phyloP scores from a whole-genome alignment of 2,888 invertebrate species.

The Linnaemya tessellans region DNA sequence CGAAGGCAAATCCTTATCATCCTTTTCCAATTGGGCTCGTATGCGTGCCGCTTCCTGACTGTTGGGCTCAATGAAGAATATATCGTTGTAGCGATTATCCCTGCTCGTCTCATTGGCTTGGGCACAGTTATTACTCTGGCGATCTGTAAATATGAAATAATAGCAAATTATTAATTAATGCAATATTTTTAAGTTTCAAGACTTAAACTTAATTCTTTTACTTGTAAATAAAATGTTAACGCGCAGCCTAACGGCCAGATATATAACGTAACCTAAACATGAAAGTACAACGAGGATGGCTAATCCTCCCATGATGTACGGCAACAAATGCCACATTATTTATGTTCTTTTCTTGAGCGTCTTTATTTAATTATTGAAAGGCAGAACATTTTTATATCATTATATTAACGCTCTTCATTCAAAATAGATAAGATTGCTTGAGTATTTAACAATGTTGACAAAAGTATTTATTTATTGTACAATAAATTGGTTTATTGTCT shows the following conservation, averaged over 20 bases:
- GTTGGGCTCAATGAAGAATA: slow-evolving; percentile 79
- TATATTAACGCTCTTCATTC: neutral
- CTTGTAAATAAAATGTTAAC: slow-evolving; percentile 13
- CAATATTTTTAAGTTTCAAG: neutral
- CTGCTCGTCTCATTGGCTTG: slow-evolving; percentile 73
- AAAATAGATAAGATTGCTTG: slow-evolving; percentile 35
- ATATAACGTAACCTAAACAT: slow-evolving; percentile 53
- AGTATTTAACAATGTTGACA: slow-evolving; percentile 7
- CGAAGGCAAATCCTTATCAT: slow-evolving; percentile 81
- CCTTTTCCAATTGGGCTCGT: slow-evolving; percentile 79
- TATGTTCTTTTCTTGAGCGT: neutral
- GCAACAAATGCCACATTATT: slow-evolving; percentile 40
- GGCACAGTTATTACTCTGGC: slow-evolving; percentile 76
- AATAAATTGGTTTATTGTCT: slow-evolving; percentile 16
- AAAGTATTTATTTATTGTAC: slow-evolving; percentile 5
- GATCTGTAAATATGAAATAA: slow-evolving; percentile 74
- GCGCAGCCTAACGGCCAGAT: slow-evolving; percentile 18
- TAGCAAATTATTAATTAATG: neutral
- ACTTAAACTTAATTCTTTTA: neutral
- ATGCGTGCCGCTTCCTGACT: slow-evolving; percentile 78
- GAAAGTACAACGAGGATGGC: slow-evolving; percentile 34
- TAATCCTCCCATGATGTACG: slow-evolving; percentile 25
- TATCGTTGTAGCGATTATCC: slow-evolving; percentile 77
- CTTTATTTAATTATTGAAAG: slow-evolving; percentile 17
- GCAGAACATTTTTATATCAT: neutral